phyloP scores from a whole-genome alignment of 1,140 invertebrate genomes.

The Mizuhopecten yessoensis region DNA sequence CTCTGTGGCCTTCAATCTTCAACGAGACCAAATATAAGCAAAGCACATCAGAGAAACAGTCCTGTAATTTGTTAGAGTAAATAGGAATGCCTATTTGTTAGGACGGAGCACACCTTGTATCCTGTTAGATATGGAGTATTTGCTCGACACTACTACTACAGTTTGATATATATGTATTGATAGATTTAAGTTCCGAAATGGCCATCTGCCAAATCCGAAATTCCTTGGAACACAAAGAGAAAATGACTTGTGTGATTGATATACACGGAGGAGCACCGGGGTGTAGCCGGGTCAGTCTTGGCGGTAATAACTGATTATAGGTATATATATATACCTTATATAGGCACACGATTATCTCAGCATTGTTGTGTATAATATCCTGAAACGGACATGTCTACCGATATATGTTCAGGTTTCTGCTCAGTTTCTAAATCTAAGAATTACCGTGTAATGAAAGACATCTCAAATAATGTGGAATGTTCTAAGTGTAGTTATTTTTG shows the following conservation, averaged over 20 bases:
- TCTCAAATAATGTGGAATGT: too few species aligned
- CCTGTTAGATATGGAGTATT: neutral
- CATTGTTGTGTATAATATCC: neutral
- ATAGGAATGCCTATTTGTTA: too few species aligned
- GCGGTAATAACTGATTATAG: neutral
- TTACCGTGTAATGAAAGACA: too few species aligned
- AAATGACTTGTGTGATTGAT: constrained; percentile 17
- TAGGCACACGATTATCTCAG: neutral
- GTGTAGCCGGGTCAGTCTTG: neutral
- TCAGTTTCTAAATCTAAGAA: too few species aligned
- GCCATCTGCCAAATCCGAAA: constrained; percentile 31
- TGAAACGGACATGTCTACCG: too few species aligned
- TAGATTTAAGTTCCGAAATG: constrained; percentile 2
- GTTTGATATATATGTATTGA: constrained; percentile 31
- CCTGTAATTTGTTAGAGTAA: too few species aligned
- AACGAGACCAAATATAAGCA: neutral
- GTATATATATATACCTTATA: neutral
- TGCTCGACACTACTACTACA: neutral
- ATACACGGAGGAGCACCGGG: neutral
- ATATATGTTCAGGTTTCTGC: too few species aligned
- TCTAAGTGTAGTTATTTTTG: too few species aligned
- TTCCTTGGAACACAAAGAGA: constrained; percentile 27
- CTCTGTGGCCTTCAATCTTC: neutral
- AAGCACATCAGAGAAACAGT: neutral
- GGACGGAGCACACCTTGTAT: neutral